Base-by-base conservation (phyloP, 2,888 invertebrate genomes). In the Neria commutata region DNA sequence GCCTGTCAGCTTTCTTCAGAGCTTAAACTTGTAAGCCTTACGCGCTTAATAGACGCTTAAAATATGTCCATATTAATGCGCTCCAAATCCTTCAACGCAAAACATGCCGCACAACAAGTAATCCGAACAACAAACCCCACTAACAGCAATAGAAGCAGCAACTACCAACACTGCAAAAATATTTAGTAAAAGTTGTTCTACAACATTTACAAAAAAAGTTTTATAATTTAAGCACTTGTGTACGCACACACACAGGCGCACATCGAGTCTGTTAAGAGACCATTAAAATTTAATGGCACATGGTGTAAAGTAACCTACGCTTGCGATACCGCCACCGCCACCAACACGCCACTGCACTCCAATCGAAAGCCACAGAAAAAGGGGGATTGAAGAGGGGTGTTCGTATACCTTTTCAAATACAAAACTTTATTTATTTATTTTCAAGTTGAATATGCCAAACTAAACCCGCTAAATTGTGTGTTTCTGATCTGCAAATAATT, bases 161-260 rank as follows among this genome's bases (percentile, higher is more conserved):
- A n/a, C n/a, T n/a, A n/a, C n/a, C n/a, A n/a, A n/a, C n/a, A n/a
- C n/a, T n/a, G n/a, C n/a, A n/a, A n/a, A n/a, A n/a, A 45, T 4
- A 17, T 33, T 23, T 5, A 54, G 59, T 59, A 59, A 59, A 59
- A 59, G 59, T 59, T 59, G 54, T 54, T 47, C 45, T 26, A 19
- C 51, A 46, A 47, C 59, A 55, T 34, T 42, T 42, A 19, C 34
- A 50, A 34, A 2, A 51, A 51, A 10, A 37, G 8, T 37, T 51
- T 51, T 34, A 54, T 58, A 37, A 54, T 58, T 58, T 50, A 58
- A 40, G 45, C 26, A 45, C 8, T 58, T 26, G 51, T 58, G 54
- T 50, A 58, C 40, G 45, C 26, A 45, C 8, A 19, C 29, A 19
- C 54, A 11, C n/a, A n/a, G n/a, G n/a, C 8, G 14, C 51, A 16